phyloP scores from a whole-genome alignment of 2,888 invertebrate genomes.

The Melieria crassipennis region DNA sequence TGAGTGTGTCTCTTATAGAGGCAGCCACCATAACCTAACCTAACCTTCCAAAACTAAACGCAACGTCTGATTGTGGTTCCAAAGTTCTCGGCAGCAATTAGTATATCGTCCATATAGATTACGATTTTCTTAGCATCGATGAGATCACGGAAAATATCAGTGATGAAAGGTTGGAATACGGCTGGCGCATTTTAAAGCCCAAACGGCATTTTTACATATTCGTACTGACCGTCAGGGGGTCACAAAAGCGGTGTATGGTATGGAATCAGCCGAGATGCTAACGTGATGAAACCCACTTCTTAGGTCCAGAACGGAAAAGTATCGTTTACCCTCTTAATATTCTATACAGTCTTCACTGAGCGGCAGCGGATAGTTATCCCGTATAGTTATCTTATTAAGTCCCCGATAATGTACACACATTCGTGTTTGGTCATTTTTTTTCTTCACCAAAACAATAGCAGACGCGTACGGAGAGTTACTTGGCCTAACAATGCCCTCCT shows the following conservation, averaged over 20 bases:
- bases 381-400: slow-evolving; percentile 15
- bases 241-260: slow-evolving; percentile 45
- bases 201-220: slow-evolving; percentile 28
- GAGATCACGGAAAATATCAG: slow-evolving; percentile 11
- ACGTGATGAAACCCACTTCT: slow-evolving; percentile 44
- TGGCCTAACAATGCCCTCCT: too few species aligned
- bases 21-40: too few species aligned
- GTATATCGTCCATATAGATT: slow-evolving; percentile 22
- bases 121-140: slow-evolving; percentile 15
- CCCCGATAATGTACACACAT: slow-evolving; percentile 10
- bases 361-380: slow-evolving; percentile 17
- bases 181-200: slow-evolving; percentile 38
- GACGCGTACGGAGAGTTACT: too few species aligned
- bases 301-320: slow-evolving; percentile 1
- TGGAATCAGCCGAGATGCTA: slow-evolving; percentile 39
- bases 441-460: slow-evolving; percentile 26
- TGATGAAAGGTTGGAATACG: slow-evolving; percentile 39
- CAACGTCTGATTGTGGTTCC: background rate
- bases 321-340: slow-evolving; percentile 20
- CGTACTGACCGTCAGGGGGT: slow-evolving; percentile 44
- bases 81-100: slow-evolving; percentile 3
- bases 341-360: slow-evolving; percentile 28
- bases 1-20: too few species aligned
- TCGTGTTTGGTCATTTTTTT: background rate
- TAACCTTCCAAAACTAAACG: too few species aligned